Evolutionary conservation across 1,140 invertebrate species (phyloP).

Genomic region (Trachelipus rathkii): DNA sequence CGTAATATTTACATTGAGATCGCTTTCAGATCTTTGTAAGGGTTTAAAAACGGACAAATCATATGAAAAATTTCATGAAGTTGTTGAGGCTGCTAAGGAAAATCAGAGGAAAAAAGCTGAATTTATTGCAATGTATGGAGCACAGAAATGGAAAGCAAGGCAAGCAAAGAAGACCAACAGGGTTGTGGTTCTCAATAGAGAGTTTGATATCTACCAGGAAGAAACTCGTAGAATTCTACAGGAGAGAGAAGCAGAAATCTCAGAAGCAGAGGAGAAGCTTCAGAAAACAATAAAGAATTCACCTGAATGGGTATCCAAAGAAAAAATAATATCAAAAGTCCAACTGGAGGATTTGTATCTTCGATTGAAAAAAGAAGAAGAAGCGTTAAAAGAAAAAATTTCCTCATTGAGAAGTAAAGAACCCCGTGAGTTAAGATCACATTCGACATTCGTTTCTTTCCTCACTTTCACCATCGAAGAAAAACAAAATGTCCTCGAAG

Average conservation of each 20-base stretch:
- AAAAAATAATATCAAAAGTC: neutral
- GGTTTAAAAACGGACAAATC: neutral
- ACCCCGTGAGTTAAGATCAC: neutral
- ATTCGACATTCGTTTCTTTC: neutral
- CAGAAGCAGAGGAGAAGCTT: neutral
- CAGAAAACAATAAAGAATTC: neutral
- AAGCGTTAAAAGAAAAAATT: neutral
- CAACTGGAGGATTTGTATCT: neutral
- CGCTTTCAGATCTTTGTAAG: neutral
- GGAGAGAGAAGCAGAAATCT: neutral
- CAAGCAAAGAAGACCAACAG: neutral
- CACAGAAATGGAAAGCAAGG: neutral
- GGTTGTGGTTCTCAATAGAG: neutral
- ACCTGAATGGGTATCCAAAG: neutral
- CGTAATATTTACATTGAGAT: neutral
- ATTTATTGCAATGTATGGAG: neutral
- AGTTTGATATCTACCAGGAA: neutral
- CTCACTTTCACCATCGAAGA: neutral
- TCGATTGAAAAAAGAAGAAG: neutral
- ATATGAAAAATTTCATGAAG: neutral
- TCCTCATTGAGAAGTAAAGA: neutral
- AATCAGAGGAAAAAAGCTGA: neutral
- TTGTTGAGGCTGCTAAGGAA: neutral
- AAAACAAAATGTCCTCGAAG: neutral
- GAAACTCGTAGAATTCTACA: neutral